Conservation (phyloP, 1,140 invertebrate genomes). For the Phymastichus coffea region DNA sequence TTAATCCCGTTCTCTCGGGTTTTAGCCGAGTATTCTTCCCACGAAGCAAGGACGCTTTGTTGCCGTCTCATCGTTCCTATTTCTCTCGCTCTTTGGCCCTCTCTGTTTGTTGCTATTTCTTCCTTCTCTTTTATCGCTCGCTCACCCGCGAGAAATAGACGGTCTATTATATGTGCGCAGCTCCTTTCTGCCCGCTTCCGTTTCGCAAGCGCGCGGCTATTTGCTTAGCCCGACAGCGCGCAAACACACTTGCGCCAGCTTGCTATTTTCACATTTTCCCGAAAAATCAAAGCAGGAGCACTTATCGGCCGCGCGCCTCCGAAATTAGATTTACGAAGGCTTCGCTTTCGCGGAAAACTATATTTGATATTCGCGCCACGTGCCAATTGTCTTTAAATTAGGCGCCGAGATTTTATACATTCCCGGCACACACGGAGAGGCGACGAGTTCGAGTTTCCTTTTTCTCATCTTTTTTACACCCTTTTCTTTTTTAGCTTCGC, state of each 20-base stretch:
- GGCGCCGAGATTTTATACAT: slow-evolving; percentile 4
- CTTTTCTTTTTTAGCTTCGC: neutral
- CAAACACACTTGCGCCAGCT: too few species aligned
- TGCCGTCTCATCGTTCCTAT: slow-evolving; percentile 17
- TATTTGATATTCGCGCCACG: too few species aligned
- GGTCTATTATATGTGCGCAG: too few species aligned
- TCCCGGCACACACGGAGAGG: neutral
- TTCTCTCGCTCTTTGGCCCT: neutral
- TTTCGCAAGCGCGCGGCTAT: too few species aligned
- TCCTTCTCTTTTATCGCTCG: neutral
- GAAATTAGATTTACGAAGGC: too few species aligned
- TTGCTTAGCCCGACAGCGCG: too few species aligned
- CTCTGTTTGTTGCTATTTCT: neutral
- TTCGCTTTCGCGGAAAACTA: too few species aligned
- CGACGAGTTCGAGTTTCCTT: neutral
- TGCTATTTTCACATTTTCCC: too few species aligned
- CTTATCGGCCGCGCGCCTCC: too few species aligned
- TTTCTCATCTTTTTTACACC: neutral
- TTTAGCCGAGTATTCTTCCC: slow-evolving; percentile 24
- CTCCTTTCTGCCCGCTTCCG: too few species aligned
- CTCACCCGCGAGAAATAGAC: too few species aligned
- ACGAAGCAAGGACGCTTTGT: slow-evolving; percentile 8
- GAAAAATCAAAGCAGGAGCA: too few species aligned
- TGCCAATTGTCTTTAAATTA: slow-evolving; percentile 17
- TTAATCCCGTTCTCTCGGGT: slow-evolving; percentile 28